A percentile compares a stretch with the other conserved stretches of the same genome.
phyloP scores from a whole-genome alignment of 2,113 vertebrate species.

The Daboia siamensis region DNA sequence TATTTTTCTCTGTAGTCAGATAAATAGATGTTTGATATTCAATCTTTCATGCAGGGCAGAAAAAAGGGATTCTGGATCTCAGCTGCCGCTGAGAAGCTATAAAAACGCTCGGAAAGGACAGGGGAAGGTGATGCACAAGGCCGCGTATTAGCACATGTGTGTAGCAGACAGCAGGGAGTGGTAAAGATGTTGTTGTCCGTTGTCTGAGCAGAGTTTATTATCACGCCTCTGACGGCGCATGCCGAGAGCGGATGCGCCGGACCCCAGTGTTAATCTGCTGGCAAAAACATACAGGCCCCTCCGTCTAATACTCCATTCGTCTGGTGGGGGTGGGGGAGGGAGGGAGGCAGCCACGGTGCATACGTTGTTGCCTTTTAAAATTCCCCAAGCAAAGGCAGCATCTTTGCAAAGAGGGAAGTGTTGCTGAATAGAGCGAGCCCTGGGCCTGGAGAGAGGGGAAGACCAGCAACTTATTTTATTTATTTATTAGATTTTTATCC shows the following conservation, averaged over 20 bases:
- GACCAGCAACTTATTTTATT: neutral
- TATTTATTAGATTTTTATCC: neutral
- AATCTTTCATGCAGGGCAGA: neutral
- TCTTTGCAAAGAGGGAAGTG: neutral
- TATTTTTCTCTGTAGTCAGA: constrained; percentile 11
- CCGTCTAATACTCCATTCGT: neutral
- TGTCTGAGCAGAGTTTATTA: neutral
- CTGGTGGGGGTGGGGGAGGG: too few species aligned
- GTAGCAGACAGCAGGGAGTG: neutral
- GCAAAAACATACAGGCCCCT: neutral
- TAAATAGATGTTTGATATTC: constrained; percentile 27
- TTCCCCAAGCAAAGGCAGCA: neutral
- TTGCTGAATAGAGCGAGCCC: neutral
- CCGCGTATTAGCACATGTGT: neutral
- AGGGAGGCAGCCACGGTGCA: neutral
- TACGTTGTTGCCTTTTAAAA: neutral
- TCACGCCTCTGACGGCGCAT: too few species aligned
- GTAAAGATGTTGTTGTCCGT: neutral
- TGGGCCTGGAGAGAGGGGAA: neutral
- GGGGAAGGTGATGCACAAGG: neutral
- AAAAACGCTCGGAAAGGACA: neutral
- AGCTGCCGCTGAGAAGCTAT: neutral
- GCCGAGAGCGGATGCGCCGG: neutral
- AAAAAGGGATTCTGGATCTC: neutral
- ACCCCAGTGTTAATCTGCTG: neutral